Conservation (phyloP, 2,888 invertebrate species). For the Dilophus febrilis region DNA sequence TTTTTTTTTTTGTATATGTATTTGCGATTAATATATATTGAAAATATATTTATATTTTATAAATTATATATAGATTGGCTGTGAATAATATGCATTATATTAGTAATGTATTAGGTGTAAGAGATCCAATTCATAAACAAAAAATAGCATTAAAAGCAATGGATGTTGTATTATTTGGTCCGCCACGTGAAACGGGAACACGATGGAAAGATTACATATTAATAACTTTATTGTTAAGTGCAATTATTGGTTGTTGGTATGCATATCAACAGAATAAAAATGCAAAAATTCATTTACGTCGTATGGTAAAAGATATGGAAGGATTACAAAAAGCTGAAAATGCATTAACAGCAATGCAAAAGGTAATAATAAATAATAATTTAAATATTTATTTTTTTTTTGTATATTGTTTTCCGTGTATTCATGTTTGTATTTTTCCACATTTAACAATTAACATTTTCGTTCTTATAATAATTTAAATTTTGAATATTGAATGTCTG, state of each 20-base stretch:
- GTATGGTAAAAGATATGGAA: conserved; percentile 92
- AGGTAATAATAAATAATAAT: conserved; percentile 23
- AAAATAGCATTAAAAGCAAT: conserved; percentile 94
- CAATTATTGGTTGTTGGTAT: conserved; percentile 79
- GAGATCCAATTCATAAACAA: conserved; percentile 96
- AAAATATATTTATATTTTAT: conserved; percentile 2
- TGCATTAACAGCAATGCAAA: conserved; percentile 70
- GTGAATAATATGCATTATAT: conserved; percentile 86
- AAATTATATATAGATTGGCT: conserved; percentile 55
- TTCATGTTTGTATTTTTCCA: too few species aligned
- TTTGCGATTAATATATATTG: background rate
- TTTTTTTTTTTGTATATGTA: conserved; percentile 6
- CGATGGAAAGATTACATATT: conserved; percentile 82
- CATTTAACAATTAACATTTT: too few species aligned
- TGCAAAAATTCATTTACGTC: conserved; percentile 66
- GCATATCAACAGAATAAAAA: conserved; percentile 80
- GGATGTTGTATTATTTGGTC: conserved; percentile 97
- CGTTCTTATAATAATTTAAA: too few species aligned
- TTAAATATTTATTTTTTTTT: conserved; percentile 14
- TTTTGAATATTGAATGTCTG: too few species aligned
- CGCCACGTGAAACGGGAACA: conserved; percentile 75
- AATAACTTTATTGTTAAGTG: conserved; percentile 65
- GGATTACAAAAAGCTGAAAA: conserved; percentile 78
- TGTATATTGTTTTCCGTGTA: too few species aligned
- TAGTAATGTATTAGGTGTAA: conserved; percentile 76